phyloP scores from a whole-genome alignment of 2,888 invertebrate genomes.

The Selenia dentaria region DNA sequence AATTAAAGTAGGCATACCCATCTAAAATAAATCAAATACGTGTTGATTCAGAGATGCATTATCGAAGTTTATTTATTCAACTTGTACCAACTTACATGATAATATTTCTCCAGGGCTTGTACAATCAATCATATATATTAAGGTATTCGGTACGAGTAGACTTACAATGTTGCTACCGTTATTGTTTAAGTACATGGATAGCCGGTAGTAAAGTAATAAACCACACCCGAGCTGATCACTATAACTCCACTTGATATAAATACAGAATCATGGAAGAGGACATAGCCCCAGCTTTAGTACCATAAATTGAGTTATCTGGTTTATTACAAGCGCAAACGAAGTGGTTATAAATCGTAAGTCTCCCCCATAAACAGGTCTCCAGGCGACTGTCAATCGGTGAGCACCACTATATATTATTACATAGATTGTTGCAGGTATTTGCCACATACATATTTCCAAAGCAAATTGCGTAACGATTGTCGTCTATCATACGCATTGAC shows the following conservation, averaged over 20 bases:
- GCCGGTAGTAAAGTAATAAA: slow-evolving; percentile 34
- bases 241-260: slow-evolving; percentile 59
- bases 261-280: slow-evolving; percentile 51
- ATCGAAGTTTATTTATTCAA: too few relatives aligned
- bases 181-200: too few relatives aligned
- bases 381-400: slow-evolving; percentile 63
- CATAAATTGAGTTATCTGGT: slow-evolving; percentile 70
- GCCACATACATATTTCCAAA: slow-evolving; percentile 49
- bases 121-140: too few relatives aligned
- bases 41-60: too few relatives aligned
- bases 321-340: slow-evolving; percentile 63
- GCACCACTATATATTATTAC: slow-evolving; percentile 32
- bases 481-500: slow-evolving; percentile 63
- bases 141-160: too few relatives aligned
- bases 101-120: too few relatives aligned
- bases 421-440: slow-evolving; percentile 59
- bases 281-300: slow-evolving; percentile 53
- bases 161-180: too few relatives aligned
- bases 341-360: slow-evolving; percentile 57
- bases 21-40: too few relatives aligned
- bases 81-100: too few relatives aligned
- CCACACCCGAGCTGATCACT: slow-evolving; percentile 49
- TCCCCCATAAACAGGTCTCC: slow-evolving; percentile 59
- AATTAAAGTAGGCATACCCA: too few relatives aligned
- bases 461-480: slow-evolving; percentile 56